Conservation (phyloP, 1,140 invertebrate genomes). For the Drosophila erecta region DNA sequence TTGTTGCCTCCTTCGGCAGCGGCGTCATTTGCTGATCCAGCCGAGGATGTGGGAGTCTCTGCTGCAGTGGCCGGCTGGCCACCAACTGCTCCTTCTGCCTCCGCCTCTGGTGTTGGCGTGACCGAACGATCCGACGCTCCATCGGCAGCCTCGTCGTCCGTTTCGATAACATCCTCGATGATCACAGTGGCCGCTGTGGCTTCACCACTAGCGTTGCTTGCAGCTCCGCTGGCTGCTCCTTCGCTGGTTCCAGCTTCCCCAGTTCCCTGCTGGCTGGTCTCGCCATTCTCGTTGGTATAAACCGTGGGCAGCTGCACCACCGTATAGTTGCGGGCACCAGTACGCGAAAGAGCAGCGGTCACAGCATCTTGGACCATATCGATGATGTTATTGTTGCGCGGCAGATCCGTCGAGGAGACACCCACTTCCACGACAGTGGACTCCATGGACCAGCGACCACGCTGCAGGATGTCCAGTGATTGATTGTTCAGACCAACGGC, state of each 20-base stretch:
- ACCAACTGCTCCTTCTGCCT: conserved; percentile 31
- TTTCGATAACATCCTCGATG: conserved; percentile 70
- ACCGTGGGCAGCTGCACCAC: conserved; percentile 77
- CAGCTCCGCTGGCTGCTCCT: conserved; percentile 9
- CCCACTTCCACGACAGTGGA: conserved; percentile 84
- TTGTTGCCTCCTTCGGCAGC: conserved; percentile 21
- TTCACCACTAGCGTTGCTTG: conserved; percentile 51
- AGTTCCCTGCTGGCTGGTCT: conserved; percentile 23
- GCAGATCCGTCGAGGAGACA: conserved; percentile 78
- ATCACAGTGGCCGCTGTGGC: conserved; percentile 66
- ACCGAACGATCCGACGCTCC: conserved; percentile 30
- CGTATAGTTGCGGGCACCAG: conserved; percentile 73
- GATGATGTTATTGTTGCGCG: conserved; percentile 83
- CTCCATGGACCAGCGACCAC: conserved; percentile 84
- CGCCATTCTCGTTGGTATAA: conserved; percentile 60
- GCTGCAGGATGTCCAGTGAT: conserved; percentile 78
- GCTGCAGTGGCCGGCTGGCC: conserved; percentile 13
- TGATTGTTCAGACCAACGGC: conserved; percentile 78
- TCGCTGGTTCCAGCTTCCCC: conserved; percentile 20
- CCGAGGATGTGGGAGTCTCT: conserved; percentile 1
- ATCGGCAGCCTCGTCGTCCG: conserved; percentile 61
- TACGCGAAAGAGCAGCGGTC: conserved; percentile 75
- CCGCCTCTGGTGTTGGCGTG: conserved; percentile 32
- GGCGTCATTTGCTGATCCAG: background rate
- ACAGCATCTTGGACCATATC: conserved; percentile 83